A percentile compares a stretch with the other conserved stretches of the same genome.
These are phyloP conservation scores for Natrix natrix DNA, from an alignment of 2,797 vertebrate genomes.

Conservation along the genomic window DNA sequence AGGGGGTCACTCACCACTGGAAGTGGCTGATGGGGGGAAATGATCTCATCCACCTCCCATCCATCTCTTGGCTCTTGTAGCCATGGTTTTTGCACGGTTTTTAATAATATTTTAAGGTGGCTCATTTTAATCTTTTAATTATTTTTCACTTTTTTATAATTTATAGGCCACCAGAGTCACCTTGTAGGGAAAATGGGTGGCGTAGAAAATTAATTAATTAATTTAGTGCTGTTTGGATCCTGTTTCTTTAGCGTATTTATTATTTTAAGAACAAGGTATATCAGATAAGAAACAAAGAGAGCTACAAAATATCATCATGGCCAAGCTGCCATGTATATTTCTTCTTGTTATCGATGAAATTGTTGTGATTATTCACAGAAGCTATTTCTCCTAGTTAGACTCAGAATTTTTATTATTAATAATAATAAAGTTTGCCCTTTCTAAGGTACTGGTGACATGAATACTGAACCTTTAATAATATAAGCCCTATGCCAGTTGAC, in stretches of 20 bases:
- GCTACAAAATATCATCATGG: background rate
- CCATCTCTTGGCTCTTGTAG: background rate
- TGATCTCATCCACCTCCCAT: background rate
- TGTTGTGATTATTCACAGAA: background rate
- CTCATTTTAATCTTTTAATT: background rate
- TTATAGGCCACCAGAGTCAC: background rate
- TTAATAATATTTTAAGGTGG: background rate
- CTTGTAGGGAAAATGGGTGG: background rate
- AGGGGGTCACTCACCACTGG: background rate
- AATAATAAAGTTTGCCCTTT: background rate
- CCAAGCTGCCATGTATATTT: background rate
- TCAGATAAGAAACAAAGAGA: background rate
- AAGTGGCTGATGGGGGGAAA: background rate
- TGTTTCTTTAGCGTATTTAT: background rate
- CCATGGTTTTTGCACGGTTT: background rate
- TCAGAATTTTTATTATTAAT: background rate
- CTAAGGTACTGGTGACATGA: background rate
- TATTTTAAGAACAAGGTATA: background rate
- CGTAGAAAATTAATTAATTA: background rate
- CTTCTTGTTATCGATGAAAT: background rate
- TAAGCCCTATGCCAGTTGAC: background rate
- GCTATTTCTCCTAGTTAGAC: background rate
- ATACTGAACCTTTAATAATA: background rate
- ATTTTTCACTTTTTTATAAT: background rate
- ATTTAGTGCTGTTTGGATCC: background rate